A percentile compares a stretch with the other conserved stretches of the same genome.
Evolutionary conservation across 2,797 vertebrate genomes (phyloP).

Genomic region (Vespertilio murinus): DNA sequence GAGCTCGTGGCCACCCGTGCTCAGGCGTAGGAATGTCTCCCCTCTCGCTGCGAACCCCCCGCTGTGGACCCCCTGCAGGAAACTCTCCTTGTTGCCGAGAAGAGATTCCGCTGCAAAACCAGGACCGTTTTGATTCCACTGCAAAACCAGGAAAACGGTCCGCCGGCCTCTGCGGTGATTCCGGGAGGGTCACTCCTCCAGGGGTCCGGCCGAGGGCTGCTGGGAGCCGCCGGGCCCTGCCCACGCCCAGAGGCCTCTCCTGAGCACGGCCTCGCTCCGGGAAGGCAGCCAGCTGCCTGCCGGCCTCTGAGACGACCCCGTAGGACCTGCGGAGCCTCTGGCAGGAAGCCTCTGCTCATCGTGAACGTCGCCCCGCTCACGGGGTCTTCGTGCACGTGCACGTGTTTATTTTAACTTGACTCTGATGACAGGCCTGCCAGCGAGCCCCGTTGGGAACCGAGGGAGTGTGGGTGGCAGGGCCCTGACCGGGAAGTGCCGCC

Average conservation of each 20-base stretch:
- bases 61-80: no score
- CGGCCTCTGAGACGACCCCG: accelerated
- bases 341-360: background rate
- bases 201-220: background rate
- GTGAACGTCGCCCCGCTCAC: background rate
- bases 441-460: background rate
- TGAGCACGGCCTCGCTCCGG: background rate
- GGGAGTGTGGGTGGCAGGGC: accelerated
- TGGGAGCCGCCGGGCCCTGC: background rate
- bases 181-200: background rate
- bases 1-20: no score
- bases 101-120: background rate
- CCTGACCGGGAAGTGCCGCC: background rate
- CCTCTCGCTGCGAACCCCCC: no score
- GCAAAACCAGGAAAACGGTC: background rate
- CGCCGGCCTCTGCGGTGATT: no score
- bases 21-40: background rate
- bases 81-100: background rate
- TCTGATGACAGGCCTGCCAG: background rate
- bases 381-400: background rate
- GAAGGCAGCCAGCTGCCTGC: background rate
- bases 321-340: background rate
- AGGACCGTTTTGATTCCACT: no score
- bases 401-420: background rate
- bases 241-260: background rate